Evolutionary conservation across 2,113 vertebrate genomes (phyloP).

Genomic region (Labrus mixtus): DNA sequence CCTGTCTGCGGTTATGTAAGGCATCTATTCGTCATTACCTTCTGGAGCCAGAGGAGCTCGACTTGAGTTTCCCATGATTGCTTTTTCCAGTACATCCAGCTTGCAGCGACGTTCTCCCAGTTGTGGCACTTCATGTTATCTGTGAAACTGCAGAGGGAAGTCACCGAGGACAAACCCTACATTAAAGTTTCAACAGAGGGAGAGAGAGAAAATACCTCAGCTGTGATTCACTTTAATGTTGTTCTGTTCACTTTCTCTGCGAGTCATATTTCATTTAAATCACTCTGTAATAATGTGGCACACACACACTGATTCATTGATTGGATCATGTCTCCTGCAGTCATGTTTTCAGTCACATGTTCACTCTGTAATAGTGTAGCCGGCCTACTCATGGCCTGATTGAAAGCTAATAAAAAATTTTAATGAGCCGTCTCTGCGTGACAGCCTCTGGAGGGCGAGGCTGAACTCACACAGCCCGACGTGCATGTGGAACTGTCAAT

Average conservation of each 20-base stretch:
- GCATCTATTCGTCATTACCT: background rate
- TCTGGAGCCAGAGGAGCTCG: background rate
- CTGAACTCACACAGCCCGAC: slow-evolving; percentile 32
- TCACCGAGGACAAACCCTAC: slow-evolving; percentile 31
- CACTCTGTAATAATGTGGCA: slow-evolving; percentile 27
- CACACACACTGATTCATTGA: slow-evolving; percentile 61
- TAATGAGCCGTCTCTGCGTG: slow-evolving; percentile 68
- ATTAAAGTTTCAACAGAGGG: slow-evolving; percentile 55
- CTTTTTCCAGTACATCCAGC: slow-evolving; percentile 25
- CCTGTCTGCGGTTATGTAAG: background rate
- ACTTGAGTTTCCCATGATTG: slow-evolving; percentile 22
- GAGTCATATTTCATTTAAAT: slow-evolving; percentile 53
- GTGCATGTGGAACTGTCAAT: background rate
- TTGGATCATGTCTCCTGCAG: slow-evolving; percentile 69
- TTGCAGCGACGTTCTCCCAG: background rate
- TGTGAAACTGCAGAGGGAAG: slow-evolving; percentile 36
- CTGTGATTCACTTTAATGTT: slow-evolving; percentile 57
- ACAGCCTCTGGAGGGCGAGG: slow-evolving; percentile 60
- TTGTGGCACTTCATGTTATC: slow-evolving; percentile 31
- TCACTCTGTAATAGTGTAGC: slow-evolving; percentile 54
- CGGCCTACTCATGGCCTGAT: slow-evolving; percentile 69
- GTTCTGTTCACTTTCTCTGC: slow-evolving; percentile 27
- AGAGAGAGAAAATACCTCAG: slow-evolving; percentile 36
- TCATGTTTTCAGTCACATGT: slow-evolving; percentile 68
- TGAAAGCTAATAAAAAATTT: slow-evolving; percentile 76